These are phyloP conservation scores for Caenorhabditis sp. DNA, from an alignment of 2,888 invertebrate genomes.

Conservation along the genomic window DNA sequence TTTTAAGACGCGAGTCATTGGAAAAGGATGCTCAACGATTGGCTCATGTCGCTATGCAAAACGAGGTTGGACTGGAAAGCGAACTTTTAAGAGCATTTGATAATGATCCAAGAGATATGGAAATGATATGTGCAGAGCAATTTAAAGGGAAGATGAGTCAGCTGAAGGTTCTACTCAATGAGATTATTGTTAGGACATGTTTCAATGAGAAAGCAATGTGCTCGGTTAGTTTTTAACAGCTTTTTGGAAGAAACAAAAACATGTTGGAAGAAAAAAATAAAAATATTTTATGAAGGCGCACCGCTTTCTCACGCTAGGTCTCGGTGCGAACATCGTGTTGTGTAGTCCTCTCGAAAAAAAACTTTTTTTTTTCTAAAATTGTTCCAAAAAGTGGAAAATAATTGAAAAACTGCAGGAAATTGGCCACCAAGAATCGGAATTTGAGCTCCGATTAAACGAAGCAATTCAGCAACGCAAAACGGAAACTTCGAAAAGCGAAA, in stretches of 20 bases:
- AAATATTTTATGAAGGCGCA: neutral
- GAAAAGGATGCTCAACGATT: conserved; percentile 27
- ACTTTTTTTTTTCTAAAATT: neutral
- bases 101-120: conserved; percentile 23
- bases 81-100: conserved; percentile 29
- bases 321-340: neutral
- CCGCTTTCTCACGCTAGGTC: neutral
- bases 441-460: conserved; percentile 26
- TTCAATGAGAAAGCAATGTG: conserved; percentile 44
- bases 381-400: no score
- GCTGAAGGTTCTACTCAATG: conserved; percentile 32
- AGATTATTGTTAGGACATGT: conserved; percentile 34
- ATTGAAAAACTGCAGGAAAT: conserved; percentile 33
- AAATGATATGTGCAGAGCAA: conserved; percentile 32
- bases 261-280: neutral
- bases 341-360: neutral
- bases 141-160: conserved; percentile 31
- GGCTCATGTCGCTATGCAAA: conserved; percentile 17
- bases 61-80: conserved; percentile 15
- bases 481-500: conserved; percentile 6
- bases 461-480: conserved; percentile 9
- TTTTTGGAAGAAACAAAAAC: neutral
- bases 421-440: conserved; percentile 36
- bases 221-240: neutral
- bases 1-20: conserved; percentile 32